These are phyloP conservation scores for Nephrotoma appendiculata DNA, from an alignment of 2,888 invertebrate genomes.

Conservation along the genomic window DNA sequence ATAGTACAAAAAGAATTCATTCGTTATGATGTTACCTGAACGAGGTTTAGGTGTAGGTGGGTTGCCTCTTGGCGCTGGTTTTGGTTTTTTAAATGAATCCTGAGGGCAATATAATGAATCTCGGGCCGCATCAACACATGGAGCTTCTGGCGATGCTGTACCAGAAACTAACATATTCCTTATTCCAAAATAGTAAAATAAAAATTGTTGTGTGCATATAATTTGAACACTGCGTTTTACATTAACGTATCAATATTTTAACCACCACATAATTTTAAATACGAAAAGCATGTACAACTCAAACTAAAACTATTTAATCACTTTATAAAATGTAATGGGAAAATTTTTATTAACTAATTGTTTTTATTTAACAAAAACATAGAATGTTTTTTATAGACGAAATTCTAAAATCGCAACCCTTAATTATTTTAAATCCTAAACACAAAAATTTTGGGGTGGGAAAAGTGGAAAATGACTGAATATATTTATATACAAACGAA, in stretches of 20 bases:
- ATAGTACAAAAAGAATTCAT: not conserved
- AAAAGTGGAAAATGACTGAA: not conserved
- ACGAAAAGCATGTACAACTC: not conserved
- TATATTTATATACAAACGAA: not conserved
- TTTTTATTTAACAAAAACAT: not conserved
- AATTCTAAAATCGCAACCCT: not conserved
- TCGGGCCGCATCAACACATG: slow-evolving; percentile 29
- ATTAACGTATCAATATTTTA: not conserved
- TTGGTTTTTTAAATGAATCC: slow-evolving; percentile 22
- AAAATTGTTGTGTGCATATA: not conserved
- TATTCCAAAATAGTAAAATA: not conserved
- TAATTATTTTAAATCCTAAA: not conserved
- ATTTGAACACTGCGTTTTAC: not conserved
- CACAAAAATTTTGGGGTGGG: not conserved
- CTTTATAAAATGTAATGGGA: not conserved
- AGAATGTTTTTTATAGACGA: not conserved
- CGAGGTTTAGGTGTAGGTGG: slow-evolving; percentile 32
- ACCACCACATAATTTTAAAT: not conserved
- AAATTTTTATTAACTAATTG: not conserved
- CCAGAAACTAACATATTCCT: not conserved
- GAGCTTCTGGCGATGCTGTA: slow-evolving; percentile 17
- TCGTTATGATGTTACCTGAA: slow-evolving; percentile 21
- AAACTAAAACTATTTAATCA: not conserved
- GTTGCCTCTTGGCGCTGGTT: slow-evolving; percentile 26
- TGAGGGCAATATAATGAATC: slow-evolving; percentile 28